Conservation (phyloP, 2,113 vertebrate species). For the Muntiacus reevesi region DNA sequence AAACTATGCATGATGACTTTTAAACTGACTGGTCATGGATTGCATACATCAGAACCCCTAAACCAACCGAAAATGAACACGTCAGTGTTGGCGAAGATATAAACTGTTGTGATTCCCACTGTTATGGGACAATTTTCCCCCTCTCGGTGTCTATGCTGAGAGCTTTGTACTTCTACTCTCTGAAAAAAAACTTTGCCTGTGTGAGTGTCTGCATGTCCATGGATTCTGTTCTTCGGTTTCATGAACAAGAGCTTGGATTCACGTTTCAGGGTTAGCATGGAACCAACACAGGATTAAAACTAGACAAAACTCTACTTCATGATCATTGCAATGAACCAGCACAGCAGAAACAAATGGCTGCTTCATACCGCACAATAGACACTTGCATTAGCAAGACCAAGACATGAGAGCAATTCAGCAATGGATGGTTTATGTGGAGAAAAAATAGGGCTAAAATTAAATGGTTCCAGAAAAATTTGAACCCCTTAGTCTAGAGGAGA, state of each 20-base stretch:
- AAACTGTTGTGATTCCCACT: not conserved
- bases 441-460: not conserved
- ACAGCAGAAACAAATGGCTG: not conserved
- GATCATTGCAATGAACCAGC: not conserved
- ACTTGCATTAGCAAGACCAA: not conserved
- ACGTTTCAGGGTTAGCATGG: not conserved
- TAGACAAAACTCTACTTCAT: not conserved
- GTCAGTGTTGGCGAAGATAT: not conserved
- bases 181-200: not conserved
- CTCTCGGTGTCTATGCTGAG: not conserved
- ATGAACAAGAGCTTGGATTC: not conserved
- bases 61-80: not conserved
- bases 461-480: not conserved
- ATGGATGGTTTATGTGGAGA: not conserved
- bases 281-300: not conserved
- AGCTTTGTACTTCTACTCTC: not conserved
- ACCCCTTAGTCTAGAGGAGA: not conserved
- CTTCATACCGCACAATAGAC: not conserved
- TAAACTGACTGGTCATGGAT: not conserved
- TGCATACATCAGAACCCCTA: not conserved
- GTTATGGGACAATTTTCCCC: not conserved
- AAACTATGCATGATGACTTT: not conserved
- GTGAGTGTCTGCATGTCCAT: not conserved
- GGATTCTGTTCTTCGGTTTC: not conserved
- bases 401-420: not conserved